These are phyloP conservation scores for Argyresthia albistria DNA, from an alignment of 2,888 invertebrate genomes.

Conservation along the genomic window DNA sequence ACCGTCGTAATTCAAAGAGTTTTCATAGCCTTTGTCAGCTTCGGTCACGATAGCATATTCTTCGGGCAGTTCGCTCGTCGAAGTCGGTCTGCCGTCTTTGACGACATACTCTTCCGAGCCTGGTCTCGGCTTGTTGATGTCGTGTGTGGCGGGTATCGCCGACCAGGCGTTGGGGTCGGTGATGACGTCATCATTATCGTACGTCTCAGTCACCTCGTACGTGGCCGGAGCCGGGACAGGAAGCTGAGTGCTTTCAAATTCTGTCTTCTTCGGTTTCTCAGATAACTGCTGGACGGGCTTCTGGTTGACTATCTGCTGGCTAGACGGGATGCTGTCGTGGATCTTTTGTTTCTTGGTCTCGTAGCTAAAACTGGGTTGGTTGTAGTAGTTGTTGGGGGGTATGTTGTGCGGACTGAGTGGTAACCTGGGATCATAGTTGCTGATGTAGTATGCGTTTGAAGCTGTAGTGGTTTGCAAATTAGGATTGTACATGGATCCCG, in stretches of 20 bases:
- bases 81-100: constrained; percentile 31
- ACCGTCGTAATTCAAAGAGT: constrained; percentile 51
- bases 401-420: constrained; percentile 31
- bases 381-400: constrained; percentile 36
- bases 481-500: constrained; percentile 56
- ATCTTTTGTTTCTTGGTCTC: constrained; percentile 44
- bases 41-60: constrained; percentile 59
- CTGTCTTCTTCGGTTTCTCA: constrained; percentile 30
- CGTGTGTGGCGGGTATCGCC: constrained; percentile 36
- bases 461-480: constrained; percentile 34
- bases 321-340: constrained; percentile 44
- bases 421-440: constrained; percentile 21
- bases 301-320: constrained; percentile 48
- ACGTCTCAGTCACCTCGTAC: constrained; percentile 59
- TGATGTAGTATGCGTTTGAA: constrained; percentile 30
- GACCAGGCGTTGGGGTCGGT: constrained; percentile 46
- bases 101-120: constrained; percentile 32
- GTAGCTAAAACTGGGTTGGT: constrained; percentile 33
- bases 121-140: constrained; percentile 26
- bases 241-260: constrained; percentile 21
- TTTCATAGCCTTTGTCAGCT: constrained; percentile 50
- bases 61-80: constrained; percentile 40
- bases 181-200: constrained; percentile 35
- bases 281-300: constrained; percentile 40
- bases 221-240: constrained; percentile 30